Evolutionary conservation across 2,888 invertebrate species (phyloP).

Genomic region (Alviniconcha strummeri): DNA sequence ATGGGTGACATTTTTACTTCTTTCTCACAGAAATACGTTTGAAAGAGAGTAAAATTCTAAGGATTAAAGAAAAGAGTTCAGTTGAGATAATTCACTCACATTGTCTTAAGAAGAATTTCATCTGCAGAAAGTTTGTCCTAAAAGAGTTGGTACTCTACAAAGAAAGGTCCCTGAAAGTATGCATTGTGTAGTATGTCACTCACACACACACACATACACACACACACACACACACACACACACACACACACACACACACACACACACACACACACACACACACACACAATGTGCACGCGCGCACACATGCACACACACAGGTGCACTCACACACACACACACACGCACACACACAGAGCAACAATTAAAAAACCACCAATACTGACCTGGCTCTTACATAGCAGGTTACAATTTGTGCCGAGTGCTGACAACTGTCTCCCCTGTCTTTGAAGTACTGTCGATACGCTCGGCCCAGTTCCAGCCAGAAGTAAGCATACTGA

Average conservation of each 20-base stretch:
- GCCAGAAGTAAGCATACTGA: conserved; percentile 33
- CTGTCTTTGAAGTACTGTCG: conserved; percentile 1
- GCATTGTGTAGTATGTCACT: neutral
- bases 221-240: neutral
- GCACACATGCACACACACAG: neutral
- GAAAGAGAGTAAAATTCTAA: too few species aligned
- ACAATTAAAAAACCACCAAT: neutral
- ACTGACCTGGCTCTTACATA: conserved; percentile 25
- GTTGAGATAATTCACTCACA: too few species aligned
- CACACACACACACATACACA: neutral
- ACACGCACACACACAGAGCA: neutral
- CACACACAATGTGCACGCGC: neutral
- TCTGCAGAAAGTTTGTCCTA: too few species aligned
- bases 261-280: neutral
- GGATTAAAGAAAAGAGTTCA: too few species aligned
- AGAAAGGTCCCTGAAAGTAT: too few species aligned
- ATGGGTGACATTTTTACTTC: too few species aligned
- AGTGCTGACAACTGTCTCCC: neutral
- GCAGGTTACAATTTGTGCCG: conserved; percentile 20
- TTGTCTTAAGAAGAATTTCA: too few species aligned
- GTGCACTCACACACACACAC: neutral
- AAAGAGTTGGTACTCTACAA: too few species aligned
- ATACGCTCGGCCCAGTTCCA: conserved; percentile 35
- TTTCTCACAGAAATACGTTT: too few species aligned
- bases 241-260: neutral